Evolutionary conservation across 2,888 invertebrate species (phyloP), one percentile per base, ranked within the genome.

Genomic region (Torymus aiolomorphi): DNA sequence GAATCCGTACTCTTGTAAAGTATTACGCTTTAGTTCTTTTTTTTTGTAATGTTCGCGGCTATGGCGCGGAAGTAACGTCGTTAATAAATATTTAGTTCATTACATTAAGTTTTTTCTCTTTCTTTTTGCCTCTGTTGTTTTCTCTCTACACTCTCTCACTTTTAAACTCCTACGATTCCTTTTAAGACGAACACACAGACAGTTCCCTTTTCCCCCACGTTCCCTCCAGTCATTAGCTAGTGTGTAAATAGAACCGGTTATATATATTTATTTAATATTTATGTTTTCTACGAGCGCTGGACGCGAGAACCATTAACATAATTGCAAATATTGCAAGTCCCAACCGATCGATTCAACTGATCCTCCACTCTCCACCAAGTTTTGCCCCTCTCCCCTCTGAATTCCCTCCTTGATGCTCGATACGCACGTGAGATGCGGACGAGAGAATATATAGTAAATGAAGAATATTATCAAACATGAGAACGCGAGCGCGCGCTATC

Each of bases 241-340:
- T 18, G 5, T 87, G 85, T 87, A 86, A 84, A 87, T 87, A 88
- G 83, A 86, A 85, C 82, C 84, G 85, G 85, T 87, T 85, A 86
- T 88, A 76, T 73, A 76, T 81, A 88, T 88, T 88, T 88, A 88
- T 88, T 88, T 88, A 88, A 87, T 88, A 88, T 88, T 88, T 88
- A 87, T 87, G 87, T 88, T 88, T 88, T 85, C 85, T 78, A 80
- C 14, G 87, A 88, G 88, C 89, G 89, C 89, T 89, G 89, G 89
- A 88, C 89, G 89, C 88, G 87, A 42, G 42, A 88, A 72, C 42
- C 73, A 65, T 61, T 73, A 69, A 67, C 77, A 65, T 79, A 81
- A 81, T 77, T 67, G 66, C 82, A 74, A 75, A 65, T 71, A 52
- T 66, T 78, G n/a, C 65, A 66, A 63, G 66, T 76, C 70, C 70